Base-by-base conservation (phyloP, 2,113 vertebrate species). In the Corythaeola cristata region DNA sequence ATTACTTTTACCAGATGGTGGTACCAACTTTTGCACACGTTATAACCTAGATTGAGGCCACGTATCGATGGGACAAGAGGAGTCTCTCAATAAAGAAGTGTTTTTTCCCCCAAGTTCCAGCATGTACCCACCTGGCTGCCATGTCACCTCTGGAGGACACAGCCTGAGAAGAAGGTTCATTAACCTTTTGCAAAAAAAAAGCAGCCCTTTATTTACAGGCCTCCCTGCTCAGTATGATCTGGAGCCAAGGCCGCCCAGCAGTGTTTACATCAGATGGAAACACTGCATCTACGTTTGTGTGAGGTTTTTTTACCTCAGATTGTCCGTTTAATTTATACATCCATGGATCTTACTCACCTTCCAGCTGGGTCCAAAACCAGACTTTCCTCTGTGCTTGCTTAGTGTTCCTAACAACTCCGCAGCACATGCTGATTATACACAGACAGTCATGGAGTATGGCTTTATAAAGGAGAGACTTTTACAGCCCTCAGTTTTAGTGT, bases 381-480 rank as follows among this genome's bases (percentile, higher is more conserved):
- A 52, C 33, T 87, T 91, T 92, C 37, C 66, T 75, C 56, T 90
- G 47, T 16, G 2, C 96, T 98, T 95, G 56, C 71, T 96, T 94
- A 79, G 49, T 86, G 21, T 78, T 89, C 55, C 41, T 74, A 88
- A 58, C 41, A 88, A 52, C 64, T 89, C 93, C 32, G 63, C 58
- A 90, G 49, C 52, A 74, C 39, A 89, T 20, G 20, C 12, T 86
- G 75, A 80, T 91, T 93, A 39, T 80, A 95, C 44, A 78, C n/a
- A 76, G 23, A 39, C 33, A 28, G 52, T 76, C 37, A 63, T 52
- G 26, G 33, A 33, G 55, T 71, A 41, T 19, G 47, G 41, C 56
- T 82, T 85, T 81, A 32, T 58, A 77, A 93, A 85, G 52, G 37
- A 55, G n/a, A 24, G 64, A 59, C 20, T 88, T 96, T 91, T 85